A percentile compares a stretch with the other conserved stretches of the same genome.
phyloP scores from a whole-genome alignment of 2,113 vertebrate species.

The Progne subis region DNA sequence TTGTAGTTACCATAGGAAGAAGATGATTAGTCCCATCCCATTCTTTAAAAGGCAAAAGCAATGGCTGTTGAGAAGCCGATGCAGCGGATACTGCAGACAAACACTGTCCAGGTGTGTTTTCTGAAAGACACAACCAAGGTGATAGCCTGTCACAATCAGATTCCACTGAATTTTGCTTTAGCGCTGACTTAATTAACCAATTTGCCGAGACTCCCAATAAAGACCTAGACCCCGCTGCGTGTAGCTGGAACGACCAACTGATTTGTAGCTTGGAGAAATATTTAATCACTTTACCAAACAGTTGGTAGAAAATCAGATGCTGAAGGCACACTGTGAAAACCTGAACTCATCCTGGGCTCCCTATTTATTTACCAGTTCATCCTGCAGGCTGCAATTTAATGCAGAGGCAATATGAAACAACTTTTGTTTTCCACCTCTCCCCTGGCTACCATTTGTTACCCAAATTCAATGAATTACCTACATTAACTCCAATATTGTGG shows the following conservation, averaged over 20 bases:
- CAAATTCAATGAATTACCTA: background rate
- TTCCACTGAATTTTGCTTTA: background rate
- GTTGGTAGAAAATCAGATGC: background rate
- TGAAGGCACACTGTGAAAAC: background rate
- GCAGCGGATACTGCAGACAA: conserved; percentile 56
- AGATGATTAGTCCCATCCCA: conserved; percentile 69
- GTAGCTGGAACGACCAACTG: background rate
- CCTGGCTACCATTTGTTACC: background rate
- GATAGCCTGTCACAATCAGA: background rate
- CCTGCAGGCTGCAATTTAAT: background rate
- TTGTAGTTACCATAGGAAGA: conserved; percentile 75
- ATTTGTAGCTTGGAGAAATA: background rate
- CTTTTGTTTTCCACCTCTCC: background rate
- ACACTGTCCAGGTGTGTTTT: conserved; percentile 61
- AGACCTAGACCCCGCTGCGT: background rate
- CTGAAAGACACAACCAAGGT: conserved; percentile 72
- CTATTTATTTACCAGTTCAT: background rate
- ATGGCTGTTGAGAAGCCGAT: conserved; percentile 65
- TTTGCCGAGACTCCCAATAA: background rate
- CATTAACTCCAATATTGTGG: background rate
- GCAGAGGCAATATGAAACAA: background rate
- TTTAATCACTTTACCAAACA: background rate
- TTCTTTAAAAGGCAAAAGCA: conserved; percentile 57
- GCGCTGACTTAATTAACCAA: background rate
- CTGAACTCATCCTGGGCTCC: background rate